Percentiles rank a stretch among this genome's conserved stretches.
phyloP scores from a whole-genome alignment of 2,888 invertebrate genomes.

The Diploptera punctata region DNA sequence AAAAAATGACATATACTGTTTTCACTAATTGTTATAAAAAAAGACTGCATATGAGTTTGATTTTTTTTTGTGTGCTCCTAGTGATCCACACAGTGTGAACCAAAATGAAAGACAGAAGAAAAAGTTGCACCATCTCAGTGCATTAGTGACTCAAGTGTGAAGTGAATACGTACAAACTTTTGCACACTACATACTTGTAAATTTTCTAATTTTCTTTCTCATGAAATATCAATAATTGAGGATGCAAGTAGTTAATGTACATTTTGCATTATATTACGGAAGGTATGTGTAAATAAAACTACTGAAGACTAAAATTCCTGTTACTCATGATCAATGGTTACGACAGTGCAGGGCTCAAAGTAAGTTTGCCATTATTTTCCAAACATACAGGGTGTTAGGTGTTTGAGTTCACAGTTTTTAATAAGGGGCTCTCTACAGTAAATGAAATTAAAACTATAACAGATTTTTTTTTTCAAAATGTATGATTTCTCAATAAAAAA shows the following conservation, averaged over 20 bases:
- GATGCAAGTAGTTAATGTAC: not conserved
- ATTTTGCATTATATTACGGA: constrained; percentile 6
- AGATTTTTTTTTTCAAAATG: too few species aligned
- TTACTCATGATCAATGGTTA: constrained; percentile 15
- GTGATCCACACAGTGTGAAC: not conserved
- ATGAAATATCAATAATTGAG: not conserved
- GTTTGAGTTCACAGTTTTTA: too few species aligned
- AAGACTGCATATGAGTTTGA: constrained; percentile 17
- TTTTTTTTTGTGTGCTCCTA: not conserved
- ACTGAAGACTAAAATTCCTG: constrained; percentile 10
- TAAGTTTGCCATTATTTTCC: too few species aligned
- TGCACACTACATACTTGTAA: not conserved
- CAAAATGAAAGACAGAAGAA: not conserved
- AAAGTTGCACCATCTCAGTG: not conserved
- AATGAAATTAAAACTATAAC: too few species aligned
- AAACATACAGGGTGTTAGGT: too few species aligned
- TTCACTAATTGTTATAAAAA: constrained; percentile 22
- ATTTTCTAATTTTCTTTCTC: not conserved
- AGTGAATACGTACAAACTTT: not conserved
- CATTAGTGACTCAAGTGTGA: constrained; percentile 3
- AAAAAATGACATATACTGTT: constrained; percentile 21
- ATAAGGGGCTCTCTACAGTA: too few species aligned
- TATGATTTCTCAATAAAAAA: too few species aligned
- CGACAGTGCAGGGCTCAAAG: too few species aligned
- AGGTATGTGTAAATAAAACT: not conserved